phyloP scores from a whole-genome alignment of 2,888 invertebrate species.

The Silvanus unidentatus region DNA sequence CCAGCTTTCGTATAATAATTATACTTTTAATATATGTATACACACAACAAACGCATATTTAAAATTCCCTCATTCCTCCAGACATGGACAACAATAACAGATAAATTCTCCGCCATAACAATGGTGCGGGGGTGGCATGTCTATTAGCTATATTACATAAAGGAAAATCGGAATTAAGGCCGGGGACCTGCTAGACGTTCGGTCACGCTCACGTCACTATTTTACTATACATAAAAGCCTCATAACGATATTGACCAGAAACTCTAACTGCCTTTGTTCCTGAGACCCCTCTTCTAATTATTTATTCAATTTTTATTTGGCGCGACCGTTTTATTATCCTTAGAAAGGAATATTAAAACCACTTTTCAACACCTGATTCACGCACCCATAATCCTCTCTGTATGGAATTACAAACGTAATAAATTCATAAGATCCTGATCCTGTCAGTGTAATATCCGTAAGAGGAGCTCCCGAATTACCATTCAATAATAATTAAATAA shows the following conservation, averaged over 20 bases:
- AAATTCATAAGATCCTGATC: conserved; percentile 1
- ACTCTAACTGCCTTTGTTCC: conserved; percentile 15
- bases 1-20: too few species aligned
- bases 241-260: conserved; percentile 18
- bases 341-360: not conserved
- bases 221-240: too few species aligned
- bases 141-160: not conserved
- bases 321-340: not conserved
- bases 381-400: too few species aligned
- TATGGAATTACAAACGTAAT: not conserved
- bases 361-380: too few species aligned
- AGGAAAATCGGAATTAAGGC: conserved; percentile 3
- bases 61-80: too few species aligned
- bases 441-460: conserved; percentile 4
- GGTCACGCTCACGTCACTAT: conserved; percentile 17
- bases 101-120: conserved; percentile 11
- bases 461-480: not conserved
- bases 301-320: conserved; percentile 15
- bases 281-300: conserved; percentile 16
- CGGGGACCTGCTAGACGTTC: conserved; percentile 9
- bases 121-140: conserved; percentile 7
- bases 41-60: too few species aligned
- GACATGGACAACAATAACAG: conserved; percentile 6
- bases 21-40: too few species aligned
- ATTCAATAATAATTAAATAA: conserved; percentile 5